Evolutionary conservation across 2,113 vertebrate species (phyloP).

Genomic region (Dromaius novaehollandiae): DNA sequence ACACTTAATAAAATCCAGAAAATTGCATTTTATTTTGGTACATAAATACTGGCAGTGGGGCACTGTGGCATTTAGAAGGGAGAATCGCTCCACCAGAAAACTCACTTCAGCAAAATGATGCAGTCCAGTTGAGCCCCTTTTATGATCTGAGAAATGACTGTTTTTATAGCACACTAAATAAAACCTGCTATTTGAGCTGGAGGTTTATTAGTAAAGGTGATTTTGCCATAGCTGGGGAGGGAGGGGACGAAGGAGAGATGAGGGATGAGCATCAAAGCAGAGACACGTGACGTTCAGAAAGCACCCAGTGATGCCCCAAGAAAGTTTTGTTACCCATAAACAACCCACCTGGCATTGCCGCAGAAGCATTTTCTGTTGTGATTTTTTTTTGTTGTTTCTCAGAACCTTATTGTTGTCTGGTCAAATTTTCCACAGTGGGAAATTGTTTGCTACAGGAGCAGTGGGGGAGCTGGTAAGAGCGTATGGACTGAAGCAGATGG

Average conservation of each 20-base stretch:
- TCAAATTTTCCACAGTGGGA: neutral
- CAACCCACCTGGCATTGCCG: neutral
- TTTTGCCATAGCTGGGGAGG: neutral
- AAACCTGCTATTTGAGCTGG: constrained; percentile 69
- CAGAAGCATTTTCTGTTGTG: neutral
- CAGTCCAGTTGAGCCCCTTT: constrained; percentile 69
- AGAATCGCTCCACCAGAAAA: constrained; percentile 42
- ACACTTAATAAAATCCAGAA: constrained; percentile 74
- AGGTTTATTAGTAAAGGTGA: constrained; percentile 69
- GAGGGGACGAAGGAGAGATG: neutral
- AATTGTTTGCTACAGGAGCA: accelerated
- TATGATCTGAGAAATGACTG: constrained; percentile 78
- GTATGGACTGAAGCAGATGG: neutral
- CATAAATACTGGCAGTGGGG: constrained; percentile 44
- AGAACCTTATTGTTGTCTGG: neutral
- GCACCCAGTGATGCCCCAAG: neutral
- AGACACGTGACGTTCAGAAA: neutral
- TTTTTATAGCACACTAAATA: constrained; percentile 78
- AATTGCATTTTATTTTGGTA: constrained; percentile 67
- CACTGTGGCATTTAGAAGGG: neutral
- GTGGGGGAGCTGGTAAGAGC: neutral
- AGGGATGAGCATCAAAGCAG: neutral
- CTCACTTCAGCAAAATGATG: constrained; percentile 68
- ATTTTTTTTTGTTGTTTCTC: neutral
- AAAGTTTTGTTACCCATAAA: neutral